phyloP scores from a whole-genome alignment of 2,113 vertebrate species.

The Rafetus swinhoei region DNA sequence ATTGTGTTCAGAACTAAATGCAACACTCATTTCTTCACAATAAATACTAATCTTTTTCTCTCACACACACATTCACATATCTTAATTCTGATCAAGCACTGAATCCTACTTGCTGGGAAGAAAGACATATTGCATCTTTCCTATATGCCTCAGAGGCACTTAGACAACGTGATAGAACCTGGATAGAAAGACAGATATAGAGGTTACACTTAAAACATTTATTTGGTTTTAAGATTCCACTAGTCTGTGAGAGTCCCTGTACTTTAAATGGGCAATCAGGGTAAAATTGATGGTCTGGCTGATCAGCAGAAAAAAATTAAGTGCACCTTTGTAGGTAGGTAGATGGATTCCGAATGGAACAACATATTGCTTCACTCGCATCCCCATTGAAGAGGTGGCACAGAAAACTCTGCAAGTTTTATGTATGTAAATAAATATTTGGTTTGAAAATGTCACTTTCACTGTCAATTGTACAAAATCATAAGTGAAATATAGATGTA shows the following conservation, averaged over 20 bases:
- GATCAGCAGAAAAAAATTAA: background rate
- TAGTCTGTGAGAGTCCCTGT: background rate
- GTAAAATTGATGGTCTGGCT: background rate
- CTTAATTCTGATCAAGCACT: too few relatives aligned
- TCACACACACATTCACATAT: too few relatives aligned
- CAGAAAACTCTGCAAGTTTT: background rate
- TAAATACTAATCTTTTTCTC: too few relatives aligned
- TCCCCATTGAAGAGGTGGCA: background rate
- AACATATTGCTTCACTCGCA: background rate
- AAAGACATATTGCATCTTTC: background rate
- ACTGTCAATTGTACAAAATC: background rate
- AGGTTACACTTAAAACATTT: background rate
- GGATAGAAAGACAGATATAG: background rate
- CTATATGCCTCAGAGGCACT: background rate
- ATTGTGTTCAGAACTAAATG: too few relatives aligned
- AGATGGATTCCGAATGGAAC: background rate
- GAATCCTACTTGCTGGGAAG: background rate
- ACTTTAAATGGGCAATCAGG: background rate
- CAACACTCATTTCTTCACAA: too few relatives aligned
- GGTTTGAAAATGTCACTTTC: background rate
- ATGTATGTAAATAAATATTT: background rate
- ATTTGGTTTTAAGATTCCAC: background rate
- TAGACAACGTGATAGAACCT: background rate
- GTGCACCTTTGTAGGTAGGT: background rate
- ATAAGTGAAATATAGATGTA: background rate